Evolutionary conservation across 2,888 invertebrate species (phyloP).

Genomic region (Parasteatoda lunata): DNA sequence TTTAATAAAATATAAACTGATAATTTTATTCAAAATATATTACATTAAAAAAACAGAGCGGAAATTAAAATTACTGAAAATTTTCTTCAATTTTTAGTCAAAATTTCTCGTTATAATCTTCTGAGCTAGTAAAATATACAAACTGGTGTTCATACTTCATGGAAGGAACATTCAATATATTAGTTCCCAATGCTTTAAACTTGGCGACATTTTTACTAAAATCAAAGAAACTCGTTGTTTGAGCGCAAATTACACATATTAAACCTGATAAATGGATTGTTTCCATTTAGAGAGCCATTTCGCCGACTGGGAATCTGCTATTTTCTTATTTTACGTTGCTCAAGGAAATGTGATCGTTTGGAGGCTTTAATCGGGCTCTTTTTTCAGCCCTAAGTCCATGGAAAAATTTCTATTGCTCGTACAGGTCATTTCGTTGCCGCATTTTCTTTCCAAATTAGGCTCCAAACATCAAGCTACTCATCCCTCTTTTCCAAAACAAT

Average conservation of each 20-base stretch:
- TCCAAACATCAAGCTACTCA: conserved; percentile 5
- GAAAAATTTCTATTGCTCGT: conserved; percentile 4
- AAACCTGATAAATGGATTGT: conserved; percentile 1
- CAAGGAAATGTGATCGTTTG: neutral
- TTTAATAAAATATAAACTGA: no score
- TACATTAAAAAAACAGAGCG: no score
- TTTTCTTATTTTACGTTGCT: conserved; percentile 10
- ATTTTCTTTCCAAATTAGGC: conserved; percentile 44
- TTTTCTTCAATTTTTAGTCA: no score
- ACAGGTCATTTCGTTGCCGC: conserved; percentile 41
- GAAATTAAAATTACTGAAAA: no score
- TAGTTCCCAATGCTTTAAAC: neutral
- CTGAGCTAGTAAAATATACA: no score
- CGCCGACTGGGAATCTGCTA: neutral
- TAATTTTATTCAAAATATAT: no score
- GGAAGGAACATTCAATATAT: neutral
- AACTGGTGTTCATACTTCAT: neutral
- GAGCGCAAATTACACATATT: conserved; percentile 6
- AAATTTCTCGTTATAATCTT: no score
- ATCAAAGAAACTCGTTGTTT: neutral
- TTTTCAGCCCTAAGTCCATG: conserved; percentile 1
- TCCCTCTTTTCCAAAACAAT: neutral
- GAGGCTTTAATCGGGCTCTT: conserved; percentile 16
- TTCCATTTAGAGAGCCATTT: conserved; percentile 4
- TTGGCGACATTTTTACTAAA: neutral